Percentiles rank a stretch among this genome's conserved stretches.
Evolutionary conservation across 2,888 invertebrate species (phyloP).

Genomic region (Polydrusus pterygomalis): DNA sequence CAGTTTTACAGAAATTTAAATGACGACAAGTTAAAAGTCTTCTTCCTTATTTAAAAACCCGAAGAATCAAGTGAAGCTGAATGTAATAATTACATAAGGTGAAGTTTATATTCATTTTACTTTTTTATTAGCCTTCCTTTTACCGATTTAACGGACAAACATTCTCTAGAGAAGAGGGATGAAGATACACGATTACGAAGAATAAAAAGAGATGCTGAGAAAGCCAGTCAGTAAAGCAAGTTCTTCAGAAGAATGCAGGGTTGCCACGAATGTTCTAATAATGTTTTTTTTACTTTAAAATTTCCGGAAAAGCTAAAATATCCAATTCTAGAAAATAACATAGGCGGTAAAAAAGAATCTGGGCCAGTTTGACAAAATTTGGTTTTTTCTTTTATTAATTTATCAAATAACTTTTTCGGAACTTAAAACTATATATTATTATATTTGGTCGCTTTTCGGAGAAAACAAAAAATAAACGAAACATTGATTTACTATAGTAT

Average conservation of each 20-base stretch:
- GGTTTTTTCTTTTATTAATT: too few relatives aligned
- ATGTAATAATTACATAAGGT: slow-evolving; percentile 55
- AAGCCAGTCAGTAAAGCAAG: slow-evolving; percentile 43
- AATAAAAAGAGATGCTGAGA: slow-evolving; percentile 47
- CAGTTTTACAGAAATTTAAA: too few relatives aligned
- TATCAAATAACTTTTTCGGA: too few relatives aligned
- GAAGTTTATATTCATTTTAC: slow-evolving; percentile 54
- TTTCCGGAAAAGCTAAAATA: too few relatives aligned
- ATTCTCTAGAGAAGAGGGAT: slow-evolving; percentile 50
- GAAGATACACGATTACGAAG: slow-evolving; percentile 37
- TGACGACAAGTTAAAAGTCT: slow-evolving; percentile 13
- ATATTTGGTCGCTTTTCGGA: too few relatives aligned
- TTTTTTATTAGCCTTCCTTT: slow-evolving; percentile 55
- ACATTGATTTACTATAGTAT: too few relatives aligned
- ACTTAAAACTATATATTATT: too few relatives aligned
- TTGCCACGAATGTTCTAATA: slow-evolving; percentile 34
- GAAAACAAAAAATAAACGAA: too few relatives aligned
- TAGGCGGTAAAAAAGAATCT: too few relatives aligned
- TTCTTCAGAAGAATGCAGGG: slow-evolving; percentile 44
- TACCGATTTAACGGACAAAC: slow-evolving; percentile 56
- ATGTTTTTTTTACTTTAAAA: background rate
- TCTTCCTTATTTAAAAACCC: slow-evolving; percentile 47
- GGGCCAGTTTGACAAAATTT: too few relatives aligned
- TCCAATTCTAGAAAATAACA: too few relatives aligned
- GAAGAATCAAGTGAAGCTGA: slow-evolving; percentile 45